Evolutionary conservation across 2,797 vertebrate species (phyloP), one percentile per base, ranked within the genome.

Genomic region (Chaetodon trifasciatus): DNA sequence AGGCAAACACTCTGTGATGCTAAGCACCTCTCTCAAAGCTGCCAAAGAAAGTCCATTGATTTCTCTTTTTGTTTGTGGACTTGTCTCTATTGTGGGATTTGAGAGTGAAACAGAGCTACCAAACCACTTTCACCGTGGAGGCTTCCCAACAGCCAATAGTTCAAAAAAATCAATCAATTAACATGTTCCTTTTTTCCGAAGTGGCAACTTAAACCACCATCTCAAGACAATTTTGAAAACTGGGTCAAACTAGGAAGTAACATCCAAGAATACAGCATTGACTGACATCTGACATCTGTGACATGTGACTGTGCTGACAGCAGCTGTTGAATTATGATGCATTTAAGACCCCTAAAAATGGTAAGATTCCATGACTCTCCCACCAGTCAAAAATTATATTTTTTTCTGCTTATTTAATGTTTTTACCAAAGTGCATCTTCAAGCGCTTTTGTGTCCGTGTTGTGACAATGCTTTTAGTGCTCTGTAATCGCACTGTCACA

Each of bases 21-120:
- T 90, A 88, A 92, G 89, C 86, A 86, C 81, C 83, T 88, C 88
- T 89, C 84, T 91, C 91, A 81, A 82, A 91, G 90, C 90, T 89
- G 91, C 88, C 89, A 90, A 91, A 91, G 82, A 90, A 88, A 91
- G 67, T 82, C 82, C 89, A 91, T 92, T 88, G 90, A 93, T 91
- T 93, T 91, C 61, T 88, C 49, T 83, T 69, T 92, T 88, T 91
- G 86, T 86, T 81, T 91, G 86, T 85, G 68, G 75, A 86, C 79
- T 74, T 84, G 72, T 81, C 90, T 85, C 85, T 86, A 85, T 83
- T 86, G 88, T 88, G 89, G 90, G 84, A 90, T 90, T 91, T 80
- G 70, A 84, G 58, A 72, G 70, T 55, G 74, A 80, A 85, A 79
- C 74, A 74, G 55, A 85, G 53, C 63, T 65, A 86, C 56, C 40